Evolutionary conservation across 2,113 vertebrate genomes (phyloP).

Genomic region (Leucoraja erinaceus): DNA sequence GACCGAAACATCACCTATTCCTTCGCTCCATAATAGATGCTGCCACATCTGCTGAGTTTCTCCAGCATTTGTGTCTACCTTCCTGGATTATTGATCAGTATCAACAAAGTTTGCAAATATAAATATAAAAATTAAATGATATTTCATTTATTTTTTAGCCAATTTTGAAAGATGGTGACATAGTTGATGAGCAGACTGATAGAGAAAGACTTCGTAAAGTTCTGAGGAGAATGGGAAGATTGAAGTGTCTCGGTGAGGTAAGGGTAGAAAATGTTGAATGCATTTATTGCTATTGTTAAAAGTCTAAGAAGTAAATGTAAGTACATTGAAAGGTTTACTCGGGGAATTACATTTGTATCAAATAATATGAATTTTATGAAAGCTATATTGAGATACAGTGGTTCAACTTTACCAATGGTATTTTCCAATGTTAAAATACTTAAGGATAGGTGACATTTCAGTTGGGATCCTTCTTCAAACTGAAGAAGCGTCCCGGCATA

Average conservation of each 20-base stretch:
- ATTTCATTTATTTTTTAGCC: slow-evolving; percentile 57
- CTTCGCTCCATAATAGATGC: no score
- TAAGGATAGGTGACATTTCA: neutral
- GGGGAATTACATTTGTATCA: no score
- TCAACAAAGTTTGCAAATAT: neutral
- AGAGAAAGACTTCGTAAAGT: slow-evolving; percentile 80
- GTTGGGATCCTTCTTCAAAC: no score
- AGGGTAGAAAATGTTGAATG: slow-evolving; percentile 38
- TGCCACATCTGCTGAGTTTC: no score
- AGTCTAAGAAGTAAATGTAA: neutral
- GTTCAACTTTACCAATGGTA: neutral
- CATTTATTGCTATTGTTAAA: neutral
- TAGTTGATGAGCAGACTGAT: slow-evolving; percentile 68
- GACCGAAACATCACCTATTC: no score
- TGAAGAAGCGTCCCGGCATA: no score
- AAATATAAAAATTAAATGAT: no score
- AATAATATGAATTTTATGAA: neutral
- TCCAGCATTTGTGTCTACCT: no score
- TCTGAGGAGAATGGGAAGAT: slow-evolving; percentile 79
- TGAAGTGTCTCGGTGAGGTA: slow-evolving; percentile 82
- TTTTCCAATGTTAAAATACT: neutral
- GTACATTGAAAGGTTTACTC: neutral
- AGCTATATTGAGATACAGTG: neutral
- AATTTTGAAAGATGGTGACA: slow-evolving; percentile 62
- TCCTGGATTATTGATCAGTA: neutral